These are phyloP conservation scores for Hydrozoanthus tunicans DNA, from an alignment of 64 coral and sea anemone species.

Conservation along the genomic window DNA sequence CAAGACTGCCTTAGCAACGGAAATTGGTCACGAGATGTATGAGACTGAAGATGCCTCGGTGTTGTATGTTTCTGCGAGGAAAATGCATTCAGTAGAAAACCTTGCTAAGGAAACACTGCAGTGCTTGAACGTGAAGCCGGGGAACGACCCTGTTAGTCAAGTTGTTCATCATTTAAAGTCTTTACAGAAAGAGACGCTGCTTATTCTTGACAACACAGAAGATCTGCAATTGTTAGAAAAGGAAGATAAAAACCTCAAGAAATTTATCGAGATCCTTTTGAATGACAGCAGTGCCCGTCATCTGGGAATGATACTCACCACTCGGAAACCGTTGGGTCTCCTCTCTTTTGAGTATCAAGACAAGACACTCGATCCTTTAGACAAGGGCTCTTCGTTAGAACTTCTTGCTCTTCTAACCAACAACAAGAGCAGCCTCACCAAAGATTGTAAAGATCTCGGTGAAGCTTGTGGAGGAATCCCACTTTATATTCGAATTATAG, in stretches of 20 bases:
- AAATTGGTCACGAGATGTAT: conserved; percentile 8
- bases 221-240: background rate
- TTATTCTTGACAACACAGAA: conserved; percentile 28
- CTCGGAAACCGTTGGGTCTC: background rate
- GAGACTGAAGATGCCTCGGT: background rate
- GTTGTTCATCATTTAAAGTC: background rate
- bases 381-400: background rate
- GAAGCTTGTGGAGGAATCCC: conserved; percentile 27
- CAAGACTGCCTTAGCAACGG: conserved; percentile 29
- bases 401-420: background rate
- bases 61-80: conserved; percentile 3
- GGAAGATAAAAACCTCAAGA: background rate
- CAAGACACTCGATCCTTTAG: background rate
- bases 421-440: background rate
- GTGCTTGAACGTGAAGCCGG: background rate
- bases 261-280: background rate
- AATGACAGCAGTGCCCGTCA: background rate
- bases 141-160: conserved; percentile 2
- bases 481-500: conserved; percentile 17
- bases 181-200: background rate
- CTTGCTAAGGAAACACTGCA: conserved; percentile 14
- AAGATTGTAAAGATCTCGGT: background rate
- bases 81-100: background rate
- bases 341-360: conserved; percentile 4
- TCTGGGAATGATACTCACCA: conserved; percentile 29